Percentiles rank a stretch among this genome's conserved stretches.
Evolutionary conservation across 2,888 invertebrate species (phyloP).

Genomic region (Cabera pusaria): DNA sequence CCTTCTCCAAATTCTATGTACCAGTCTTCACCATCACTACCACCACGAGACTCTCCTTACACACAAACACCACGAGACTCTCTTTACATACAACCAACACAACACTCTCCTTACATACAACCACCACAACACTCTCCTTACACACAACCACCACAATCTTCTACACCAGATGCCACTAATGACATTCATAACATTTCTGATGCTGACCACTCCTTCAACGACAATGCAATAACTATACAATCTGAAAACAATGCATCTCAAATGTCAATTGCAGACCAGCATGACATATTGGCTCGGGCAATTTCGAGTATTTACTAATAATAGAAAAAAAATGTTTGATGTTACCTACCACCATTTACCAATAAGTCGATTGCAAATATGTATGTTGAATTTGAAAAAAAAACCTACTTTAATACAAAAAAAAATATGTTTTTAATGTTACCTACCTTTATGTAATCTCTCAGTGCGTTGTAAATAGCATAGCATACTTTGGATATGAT

Average conservation of each 20-base stretch:
- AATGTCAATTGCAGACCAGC: conserved; percentile 13
- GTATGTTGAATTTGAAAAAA: conserved; percentile 1
- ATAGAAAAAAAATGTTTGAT: conserved; percentile 9
- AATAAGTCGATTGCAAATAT: conserved; percentile 1
- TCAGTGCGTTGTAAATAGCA: no score
- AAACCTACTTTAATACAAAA: conserved; percentile 5
- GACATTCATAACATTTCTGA: no score
- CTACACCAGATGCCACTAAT: conserved; percentile 17
- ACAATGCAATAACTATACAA: conserved; percentile 11
- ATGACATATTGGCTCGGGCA: conserved; percentile 17
- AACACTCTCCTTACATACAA: conserved; percentile 10
- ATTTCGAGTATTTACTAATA: conserved; percentile 15
- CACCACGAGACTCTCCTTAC: conserved; percentile 10
- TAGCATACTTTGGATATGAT: no score
- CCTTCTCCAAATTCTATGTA: no score
- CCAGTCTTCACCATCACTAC: conserved; percentile 17
- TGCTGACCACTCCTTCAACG: conserved; percentile 14
- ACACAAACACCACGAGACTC: conserved; percentile 4
- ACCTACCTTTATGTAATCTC: no score
- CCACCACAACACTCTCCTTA: conserved; percentile 12
- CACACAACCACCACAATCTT: conserved; percentile 16
- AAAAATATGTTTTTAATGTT: no score
- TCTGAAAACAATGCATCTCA: conserved; percentile 16
- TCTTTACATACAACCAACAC: conserved; percentile 14
- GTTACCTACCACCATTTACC: conserved; percentile 19